Evolutionary conservation across 2,113 vertebrate species (phyloP), one percentile per base, ranked within the genome.

Genomic region (Istiophorus platypterus): DNA sequence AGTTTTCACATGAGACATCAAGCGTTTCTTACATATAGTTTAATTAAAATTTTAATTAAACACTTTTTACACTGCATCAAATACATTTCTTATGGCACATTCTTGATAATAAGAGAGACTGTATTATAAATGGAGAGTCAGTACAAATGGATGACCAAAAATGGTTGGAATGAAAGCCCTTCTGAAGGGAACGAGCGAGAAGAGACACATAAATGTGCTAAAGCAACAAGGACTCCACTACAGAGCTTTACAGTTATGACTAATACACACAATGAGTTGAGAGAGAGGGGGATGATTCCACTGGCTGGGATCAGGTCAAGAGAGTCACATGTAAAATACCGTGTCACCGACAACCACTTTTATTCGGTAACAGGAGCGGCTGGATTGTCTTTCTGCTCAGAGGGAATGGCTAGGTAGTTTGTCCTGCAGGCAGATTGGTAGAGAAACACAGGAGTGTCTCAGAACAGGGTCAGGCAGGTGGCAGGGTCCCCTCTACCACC

Each of bases 321-420:
- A 74, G 54, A 26, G 74, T 85, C 72, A 88, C 88, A 87, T 90
- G 66, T 51, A 88, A 95, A 95, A 93, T 95, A 96, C 95, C 94
- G 91, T 95, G 82, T 91, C 76, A 85, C 8, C 89, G 89, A 92
- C 69, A 93, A 92, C 52, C 80, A 31, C 88, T 85, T 91, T 95
- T 97, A 98, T 85, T 98, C 96, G 85, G 96, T 95, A 91, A 97
- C 97, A 2, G 97, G 96, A 70, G 96, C 95, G 0, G 92, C 94
- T 20, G 95, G 95, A 85, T 95, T 96, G 76, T 98, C 98, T 96
- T 98, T 99, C 94, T 98, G 97, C 92, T 97, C 97, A 12, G 97
- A 99, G 0, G 98, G 97, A 89, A 99, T 95, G 14, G 98, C 97
- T 82, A 99, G 96, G 89, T 99, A 99, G 95, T 98, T 96, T 92